Evolutionary conservation across 2,888 invertebrate species (phyloP).

Genomic region (Drosophila demipolita): DNA sequence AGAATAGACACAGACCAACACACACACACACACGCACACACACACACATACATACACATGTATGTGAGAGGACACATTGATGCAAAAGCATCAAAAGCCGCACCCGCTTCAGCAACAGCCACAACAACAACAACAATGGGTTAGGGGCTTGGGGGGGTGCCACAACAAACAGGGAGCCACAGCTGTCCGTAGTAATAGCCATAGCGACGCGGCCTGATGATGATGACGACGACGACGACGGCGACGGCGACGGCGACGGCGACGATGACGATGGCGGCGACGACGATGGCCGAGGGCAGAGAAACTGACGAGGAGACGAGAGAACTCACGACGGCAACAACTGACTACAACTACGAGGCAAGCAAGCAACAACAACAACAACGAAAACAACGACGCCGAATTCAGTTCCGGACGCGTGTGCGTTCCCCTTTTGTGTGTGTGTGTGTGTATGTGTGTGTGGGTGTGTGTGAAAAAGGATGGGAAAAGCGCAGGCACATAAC

Average conservation of each 20-base stretch:
- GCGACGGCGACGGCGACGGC: slow-evolving; percentile 34
- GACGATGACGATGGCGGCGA: slow-evolving; percentile 36
- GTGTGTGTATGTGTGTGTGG: slow-evolving; percentile 9
- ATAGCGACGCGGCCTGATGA: slow-evolving; percentile 54
- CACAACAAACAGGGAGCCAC: slow-evolving; percentile 50
- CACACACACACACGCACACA: slow-evolving; percentile 14
- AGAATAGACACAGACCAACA: slow-evolving; percentile 39
- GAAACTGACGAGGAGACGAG: slow-evolving; percentile 38
- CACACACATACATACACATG: slow-evolving; percentile 1
- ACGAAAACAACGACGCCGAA: slow-evolving; percentile 61
- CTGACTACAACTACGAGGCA: slow-evolving; percentile 46
- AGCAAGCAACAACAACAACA: slow-evolving; percentile 17
- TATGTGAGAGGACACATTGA: slow-evolving; percentile 47
- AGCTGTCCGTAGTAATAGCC: slow-evolving; percentile 62
- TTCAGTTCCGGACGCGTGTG: slow-evolving; percentile 72
- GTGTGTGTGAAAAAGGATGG: background rate
- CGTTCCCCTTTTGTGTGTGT: slow-evolving; percentile 46
- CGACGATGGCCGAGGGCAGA: slow-evolving; percentile 47
- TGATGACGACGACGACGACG: slow-evolving; percentile 29
- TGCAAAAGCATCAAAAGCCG: slow-evolving; percentile 76
- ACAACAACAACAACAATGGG: slow-evolving; percentile 33
- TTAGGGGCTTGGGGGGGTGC: slow-evolving; percentile 15
- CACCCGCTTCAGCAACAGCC: slow-evolving; percentile 68
- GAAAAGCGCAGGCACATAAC: slow-evolving; percentile 65
- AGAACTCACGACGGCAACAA: slow-evolving; percentile 48